Evolutionary conservation across 2,888 invertebrate genomes (phyloP), one percentile per base, ranked within the genome.

Genomic region (Diarsia dahlii): DNA sequence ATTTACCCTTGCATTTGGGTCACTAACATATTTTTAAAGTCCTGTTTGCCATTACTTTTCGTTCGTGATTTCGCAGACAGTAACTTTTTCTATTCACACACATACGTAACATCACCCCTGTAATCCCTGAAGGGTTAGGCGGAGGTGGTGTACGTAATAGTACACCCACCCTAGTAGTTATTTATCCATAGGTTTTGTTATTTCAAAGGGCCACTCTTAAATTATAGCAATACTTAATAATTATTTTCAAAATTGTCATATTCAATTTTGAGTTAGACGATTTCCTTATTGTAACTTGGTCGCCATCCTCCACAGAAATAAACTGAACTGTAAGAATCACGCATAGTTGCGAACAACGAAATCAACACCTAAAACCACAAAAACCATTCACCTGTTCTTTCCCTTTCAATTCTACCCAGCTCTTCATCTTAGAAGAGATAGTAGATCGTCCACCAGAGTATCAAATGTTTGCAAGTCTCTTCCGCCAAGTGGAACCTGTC

Each of bases 351-450:
- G 15, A 54, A 20, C n/a, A 62, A 62, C n/a, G n/a, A n/a, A n/a
- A n/a, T n/a, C n/a, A n/a, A n/a, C n/a, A n/a, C n/a, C n/a, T n/a
- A n/a, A n/a, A n/a, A n/a, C n/a, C n/a, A n/a, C n/a, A n/a, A n/a
- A n/a, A n/a, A n/a, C n/a, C n/a, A n/a, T n/a, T n/a, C n/a, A n/a
- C n/a, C n/a, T n/a, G 9, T 50, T 39, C 20, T 62, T 10, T 56
- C n/a, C 12, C 18, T 13, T 52, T 23, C n/a, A 18, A 45, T 46
- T 23, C 66, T 54, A 56, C 23, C 58, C 88, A 98, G 97, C 90
- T 98, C 3, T 97, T 97, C 90, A 94, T 98, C 68, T 96, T 98
- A 88, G 97, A 98, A 82, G 98, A 98, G 93, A 97, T 97, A 78
- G 93, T 97, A 28, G 98, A 98, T 91, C 95, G 97, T 1, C 94